Conservation (phyloP, 2,797 vertebrate species). For the Liparis tanakae region DNA sequence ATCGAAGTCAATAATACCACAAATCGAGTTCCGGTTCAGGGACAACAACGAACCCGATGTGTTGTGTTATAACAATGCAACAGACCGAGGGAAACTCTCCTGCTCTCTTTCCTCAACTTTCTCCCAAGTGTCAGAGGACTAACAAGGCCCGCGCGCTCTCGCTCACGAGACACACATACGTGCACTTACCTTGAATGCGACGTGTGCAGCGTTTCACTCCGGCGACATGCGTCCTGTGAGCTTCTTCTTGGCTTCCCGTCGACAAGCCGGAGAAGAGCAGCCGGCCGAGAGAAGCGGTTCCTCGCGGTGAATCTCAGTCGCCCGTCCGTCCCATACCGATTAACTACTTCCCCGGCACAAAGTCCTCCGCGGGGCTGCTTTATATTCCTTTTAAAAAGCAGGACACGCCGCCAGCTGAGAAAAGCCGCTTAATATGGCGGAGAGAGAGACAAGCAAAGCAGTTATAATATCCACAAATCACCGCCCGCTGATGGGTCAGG, state of each 20-base stretch:
- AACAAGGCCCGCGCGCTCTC: slow-evolving; percentile 54
- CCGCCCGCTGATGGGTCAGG: slow-evolving; percentile 67
- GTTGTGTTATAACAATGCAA: background rate
- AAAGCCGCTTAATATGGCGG: slow-evolving; percentile 30
- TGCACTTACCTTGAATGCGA: slow-evolving; percentile 75
- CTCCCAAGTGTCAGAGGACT: slow-evolving; percentile 33
- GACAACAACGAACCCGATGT: background rate
- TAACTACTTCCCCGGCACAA: slow-evolving; percentile 64
- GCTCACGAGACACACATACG: slow-evolving; percentile 38
- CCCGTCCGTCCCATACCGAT: slow-evolving; percentile 78
- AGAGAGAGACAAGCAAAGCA: slow-evolving; percentile 8
- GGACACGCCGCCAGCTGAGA: slow-evolving; percentile 15
- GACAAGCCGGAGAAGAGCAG: slow-evolving; percentile 48
- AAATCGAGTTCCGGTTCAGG: background rate
- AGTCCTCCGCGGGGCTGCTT: slow-evolving; percentile 54
- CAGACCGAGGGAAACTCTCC: slow-evolving; percentile 20
- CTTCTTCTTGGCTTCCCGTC: slow-evolving; percentile 32
- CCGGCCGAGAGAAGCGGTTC: slow-evolving; percentile 27
- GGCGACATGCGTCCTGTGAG: slow-evolving; percentile 80
- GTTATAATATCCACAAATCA: slow-evolving; percentile 54
- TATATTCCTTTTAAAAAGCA: slow-evolving; percentile 3
- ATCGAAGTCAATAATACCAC: background rate
- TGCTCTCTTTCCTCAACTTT: slow-evolving; percentile 49
- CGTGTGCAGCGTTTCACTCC: slow-evolving; percentile 56
- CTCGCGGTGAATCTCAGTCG: slow-evolving; percentile 67